Base-by-base conservation (phyloP, 2,113 vertebrate genomes). In the Nerophis ophidion region DNA sequence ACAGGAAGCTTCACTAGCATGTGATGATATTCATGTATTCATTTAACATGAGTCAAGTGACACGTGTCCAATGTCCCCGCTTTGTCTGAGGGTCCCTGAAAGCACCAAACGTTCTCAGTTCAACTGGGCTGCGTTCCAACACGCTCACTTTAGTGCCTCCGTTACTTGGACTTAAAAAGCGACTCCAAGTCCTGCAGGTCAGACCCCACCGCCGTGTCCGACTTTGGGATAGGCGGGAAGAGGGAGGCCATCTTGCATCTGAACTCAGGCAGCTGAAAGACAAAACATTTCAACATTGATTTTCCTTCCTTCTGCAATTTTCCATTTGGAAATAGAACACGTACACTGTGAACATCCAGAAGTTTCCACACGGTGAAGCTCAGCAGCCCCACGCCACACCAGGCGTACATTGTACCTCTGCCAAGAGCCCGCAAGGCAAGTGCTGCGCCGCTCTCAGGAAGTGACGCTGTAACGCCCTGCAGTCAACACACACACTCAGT, bases 391-490 rank as follows among this genome's bases (percentile, higher is more conserved):
- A 56, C 38, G 16, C 36, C 38, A 7, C 36, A 42, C n/a, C n/a
- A 42, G 14, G 54, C 38, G 16, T 56, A 56, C 16, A 12, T 11
- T 3, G 54, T 42, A 6, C 54, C 54, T 13, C 54, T 36, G 10
- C 54, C 54, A 36, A 56, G 54, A 12, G 54, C 54, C 12, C 54
- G 54, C 38, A 56, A 38, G 2, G 54, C 54, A 10, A 56, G 38
- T 12, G 38, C 36, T 6, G 16, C 38, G 11, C 54, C 54, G 16
- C 54, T 56, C 54, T 56, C 54, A 12, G 54, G 38, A 7, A 42
- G 54, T 17, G 10, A 42, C 16, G 53, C 35, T n/a, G 35, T 38
- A 2, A 12, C 16, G 6, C 54, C 54, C 54, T 56, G 36, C 5
- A 9, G 6, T 5, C 16, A 56, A 56, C 8, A 26, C 8, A 36